phyloP scores from a whole-genome alignment of 2,888 invertebrate genomes.

The Muschampia plurimacula region DNA sequence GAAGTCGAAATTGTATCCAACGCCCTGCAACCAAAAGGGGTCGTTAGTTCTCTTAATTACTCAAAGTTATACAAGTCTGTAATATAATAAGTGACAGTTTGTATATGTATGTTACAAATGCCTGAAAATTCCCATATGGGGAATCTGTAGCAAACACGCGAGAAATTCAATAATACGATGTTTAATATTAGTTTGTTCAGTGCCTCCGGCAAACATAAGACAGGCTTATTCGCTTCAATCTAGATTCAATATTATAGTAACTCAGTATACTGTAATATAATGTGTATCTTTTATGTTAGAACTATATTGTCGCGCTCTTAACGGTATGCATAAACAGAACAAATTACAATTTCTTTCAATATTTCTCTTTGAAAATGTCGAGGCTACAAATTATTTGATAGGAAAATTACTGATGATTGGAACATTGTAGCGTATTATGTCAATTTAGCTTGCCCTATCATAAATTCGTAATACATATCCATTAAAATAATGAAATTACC shows the following conservation, averaged over 20 bases:
- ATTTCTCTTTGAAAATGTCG: slow-evolving; percentile 12
- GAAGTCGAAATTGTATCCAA: slow-evolving; percentile 93
- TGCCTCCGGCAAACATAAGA: slow-evolving; percentile 25
- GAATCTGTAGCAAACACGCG: slow-evolving; percentile 13
- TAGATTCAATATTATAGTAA: slow-evolving; percentile 3
- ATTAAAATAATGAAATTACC: slow-evolving; percentile 40
- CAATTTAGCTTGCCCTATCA: slow-evolving; percentile 27
- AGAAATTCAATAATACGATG: slow-evolving; percentile 30
- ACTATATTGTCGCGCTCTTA: not conserved
- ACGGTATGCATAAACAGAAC: not conserved
- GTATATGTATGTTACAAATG: not conserved
- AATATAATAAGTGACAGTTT: slow-evolving; percentile 8
- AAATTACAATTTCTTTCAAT: slow-evolving; percentile 8
- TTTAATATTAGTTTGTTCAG: slow-evolving; percentile 31
- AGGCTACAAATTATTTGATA: not conserved
- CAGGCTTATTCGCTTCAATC: slow-evolving; percentile 15
- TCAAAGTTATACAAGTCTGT: slow-evolving; percentile 4
- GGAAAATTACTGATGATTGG: not conserved
- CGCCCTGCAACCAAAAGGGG: slow-evolving; percentile 83
- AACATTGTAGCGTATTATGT: slow-evolving; percentile 1
- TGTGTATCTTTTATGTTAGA: not conserved
- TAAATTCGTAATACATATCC: slow-evolving; percentile 31
- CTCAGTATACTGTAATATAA: not conserved
- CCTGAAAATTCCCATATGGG: slow-evolving; percentile 12
- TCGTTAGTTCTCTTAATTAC: slow-evolving; percentile 51